Conservation (phyloP, 2,888 invertebrate genomes). For the Chymomyza amoena region DNA sequence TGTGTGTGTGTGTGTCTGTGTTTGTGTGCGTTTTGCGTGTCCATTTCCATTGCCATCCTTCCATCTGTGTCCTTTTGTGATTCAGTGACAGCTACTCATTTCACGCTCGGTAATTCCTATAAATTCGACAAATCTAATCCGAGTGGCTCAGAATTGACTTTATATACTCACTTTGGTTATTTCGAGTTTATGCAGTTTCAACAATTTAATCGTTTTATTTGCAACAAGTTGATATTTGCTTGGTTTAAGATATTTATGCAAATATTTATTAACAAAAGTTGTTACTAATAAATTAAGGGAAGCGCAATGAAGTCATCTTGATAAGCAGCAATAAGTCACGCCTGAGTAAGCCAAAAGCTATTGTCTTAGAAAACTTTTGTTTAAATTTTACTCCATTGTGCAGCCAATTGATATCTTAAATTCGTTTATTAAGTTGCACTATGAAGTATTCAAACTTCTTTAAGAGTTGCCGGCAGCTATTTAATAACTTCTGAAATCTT, state of each 20-base stretch:
- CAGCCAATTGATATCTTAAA: not conserved
- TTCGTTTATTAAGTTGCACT: not conserved
- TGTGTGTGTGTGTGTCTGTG: not conserved
- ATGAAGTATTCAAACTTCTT: not conserved
- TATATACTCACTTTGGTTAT: constrained; percentile 9
- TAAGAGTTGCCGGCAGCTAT: not conserved
- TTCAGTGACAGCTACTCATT: constrained; percentile 71
- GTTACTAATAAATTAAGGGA: not conserved
- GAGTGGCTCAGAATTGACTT: too few relatives aligned
- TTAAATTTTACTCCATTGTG: not conserved
- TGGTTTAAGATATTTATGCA: constrained; percentile 1
- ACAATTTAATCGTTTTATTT: constrained; percentile 56
- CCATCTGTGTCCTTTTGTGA: constrained; percentile 50
- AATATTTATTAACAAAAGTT: not conserved
- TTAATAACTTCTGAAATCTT: not conserved
- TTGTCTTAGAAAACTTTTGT: not conserved
- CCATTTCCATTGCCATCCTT: constrained; percentile 33
- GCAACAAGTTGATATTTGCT: constrained; percentile 30
- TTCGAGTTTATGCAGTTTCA: constrained; percentile 48
- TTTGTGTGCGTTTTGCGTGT: constrained; percentile 13
- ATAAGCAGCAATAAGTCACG: not conserved
- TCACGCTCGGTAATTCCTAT: constrained; percentile 72
- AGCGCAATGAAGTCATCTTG: not conserved
- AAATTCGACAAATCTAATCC: constrained; percentile 44
- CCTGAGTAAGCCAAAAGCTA: not conserved